Base-by-base conservation (phyloP, 2,797 vertebrate genomes). In the Gymnothorax reevesii region DNA sequence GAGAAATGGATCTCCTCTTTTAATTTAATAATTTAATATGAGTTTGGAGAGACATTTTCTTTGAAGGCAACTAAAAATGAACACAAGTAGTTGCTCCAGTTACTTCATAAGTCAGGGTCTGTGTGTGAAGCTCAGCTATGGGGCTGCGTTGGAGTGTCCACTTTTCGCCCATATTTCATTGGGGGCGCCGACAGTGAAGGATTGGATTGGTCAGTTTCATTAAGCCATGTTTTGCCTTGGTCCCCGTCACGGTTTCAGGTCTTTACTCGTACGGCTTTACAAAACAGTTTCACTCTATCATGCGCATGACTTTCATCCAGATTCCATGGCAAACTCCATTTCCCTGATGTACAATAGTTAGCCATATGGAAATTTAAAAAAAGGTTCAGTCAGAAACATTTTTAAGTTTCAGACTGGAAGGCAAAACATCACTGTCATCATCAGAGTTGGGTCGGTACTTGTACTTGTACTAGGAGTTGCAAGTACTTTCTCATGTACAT, bases 301-400 rank as follows among this genome's bases (percentile, higher is more conserved):
- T 17, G 13, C 2, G 73, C 42, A 5, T 49, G 33, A 33, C 73
- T 77, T 77, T 77, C 73, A 77, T 52, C 49, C 52, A 15, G 15
- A 15, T 6, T 15, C 73, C 33, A 52, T 15, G 3, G 33, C 33
- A 2, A 77, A 33, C 17, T 20, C 71, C 49, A 12, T 42, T 49
- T 33, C 69, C 49, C 73, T 77, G 73, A 77, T 52, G 33, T 71
- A 91, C 94, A 94, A 94, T 95, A 93, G 88, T 89, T 89, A 86
- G 84, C 84, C 90, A 92, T 93, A 94, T 88, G 94, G 69, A 33
- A 12, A 49, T 27, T 2, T 10, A 27, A 33, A 33, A 73, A 33
- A 13, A 73, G 0, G 69, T 15, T 17, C 1, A 9, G 9, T 4
- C 95, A 95, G 95, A 94, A 92, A 42, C 71, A 75, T 13, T 42